Conservation (phyloP, 2,797 vertebrate genomes). For the Toxotes lorentzi region DNA sequence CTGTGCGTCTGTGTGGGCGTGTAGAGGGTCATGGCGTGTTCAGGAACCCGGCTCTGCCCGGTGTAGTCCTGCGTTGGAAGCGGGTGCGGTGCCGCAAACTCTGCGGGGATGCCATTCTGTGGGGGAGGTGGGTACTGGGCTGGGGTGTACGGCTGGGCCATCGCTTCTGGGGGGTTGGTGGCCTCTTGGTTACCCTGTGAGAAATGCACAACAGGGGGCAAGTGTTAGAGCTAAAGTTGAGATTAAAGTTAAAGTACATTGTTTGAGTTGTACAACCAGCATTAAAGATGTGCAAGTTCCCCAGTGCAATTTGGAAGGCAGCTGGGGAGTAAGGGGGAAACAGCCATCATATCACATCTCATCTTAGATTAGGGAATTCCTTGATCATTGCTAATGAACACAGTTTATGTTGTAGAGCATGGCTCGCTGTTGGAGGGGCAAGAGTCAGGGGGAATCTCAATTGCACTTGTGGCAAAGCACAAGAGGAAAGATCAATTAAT, state of each 20-base stretch:
- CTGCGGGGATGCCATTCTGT: slow-evolving; percentile 93
- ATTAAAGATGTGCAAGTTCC: slow-evolving; percentile 44
- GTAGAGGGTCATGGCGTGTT: slow-evolving; percentile 95
- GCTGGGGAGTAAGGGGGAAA: slow-evolving; percentile 62
- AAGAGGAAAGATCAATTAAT: slow-evolving; percentile 80
- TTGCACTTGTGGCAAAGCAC: slow-evolving; percentile 70
- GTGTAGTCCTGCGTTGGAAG: slow-evolving; percentile 91
- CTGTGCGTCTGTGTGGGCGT: slow-evolving; percentile 93
- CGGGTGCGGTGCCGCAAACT: slow-evolving; percentile 89
- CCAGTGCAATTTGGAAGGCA: slow-evolving; percentile 18
- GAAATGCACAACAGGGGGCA: slow-evolving; percentile 33
- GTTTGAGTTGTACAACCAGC: slow-evolving; percentile 43
- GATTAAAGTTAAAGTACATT: slow-evolving; percentile 47
- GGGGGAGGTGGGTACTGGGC: slow-evolving; percentile 93
- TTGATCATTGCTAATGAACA: slow-evolving; percentile 85
- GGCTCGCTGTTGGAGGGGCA: slow-evolving; percentile 64
- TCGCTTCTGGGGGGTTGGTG: slow-evolving; percentile 93
- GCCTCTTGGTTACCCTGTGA: slow-evolving; percentile 96
- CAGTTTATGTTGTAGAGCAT: slow-evolving; percentile 76
- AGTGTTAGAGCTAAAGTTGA: slow-evolving; percentile 19
- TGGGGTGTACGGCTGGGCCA: slow-evolving; percentile 96
- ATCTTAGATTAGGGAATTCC: slow-evolving; percentile 70
- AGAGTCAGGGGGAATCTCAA: slow-evolving; percentile 65
- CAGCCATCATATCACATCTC: slow-evolving; percentile 75
- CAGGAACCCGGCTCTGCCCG: slow-evolving; percentile 92